Base-by-base conservation (phyloP, 2,113 vertebrate genomes). In the Triplophysa rosa region DNA sequence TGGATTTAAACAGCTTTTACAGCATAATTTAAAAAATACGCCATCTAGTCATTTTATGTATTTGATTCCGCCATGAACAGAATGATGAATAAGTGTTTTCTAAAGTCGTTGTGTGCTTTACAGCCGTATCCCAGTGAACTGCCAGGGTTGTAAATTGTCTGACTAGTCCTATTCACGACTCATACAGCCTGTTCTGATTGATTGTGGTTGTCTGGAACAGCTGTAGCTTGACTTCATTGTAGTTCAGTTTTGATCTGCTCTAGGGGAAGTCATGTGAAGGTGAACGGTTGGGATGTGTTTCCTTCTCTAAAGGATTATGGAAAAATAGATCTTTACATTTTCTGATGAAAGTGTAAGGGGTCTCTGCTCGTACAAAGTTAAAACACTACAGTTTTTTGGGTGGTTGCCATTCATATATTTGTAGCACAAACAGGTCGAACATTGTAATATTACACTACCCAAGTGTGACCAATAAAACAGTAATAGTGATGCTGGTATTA, bases 131-230 rank as follows among this genome's bases (percentile, higher is more conserved):
- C 70, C 54, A 11, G 12, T 72, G 52, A 71, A 58, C 52, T n/a
- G 29, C 52, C 52, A 26, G 49, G 33, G 29, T 37, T 58, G 69
- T 59, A 42, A 59, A 56, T 72, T 24, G 54, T 8, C 70, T 23
- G 33, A 40, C 29, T 40, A 8, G n/a, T 73, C 7, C 8, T 59
- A 21, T 72, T 72, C 40, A 42, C 23, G 54, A 73, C 23, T 19
- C n/a, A 6, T 59, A 61, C n/a, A 23, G 54, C 54, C 54, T 2
- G 54, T 42, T 61, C 23, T 63, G 58, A 74, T 74, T 26, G 16
- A 74, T 74, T 63, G 14, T 47, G 40, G 13, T 47, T 47, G 40
- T 74, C 56, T 45, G 37, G 37, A 73, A 61, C 70, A 73, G 70
- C 54, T 61, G 33, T 73, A 73, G 70, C 56, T 49, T 49, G 14